These are phyloP conservation scores for Sitophilus oryzae DNA, from an alignment of 1,140 invertebrate genomes.

Conservation along the genomic window DNA sequence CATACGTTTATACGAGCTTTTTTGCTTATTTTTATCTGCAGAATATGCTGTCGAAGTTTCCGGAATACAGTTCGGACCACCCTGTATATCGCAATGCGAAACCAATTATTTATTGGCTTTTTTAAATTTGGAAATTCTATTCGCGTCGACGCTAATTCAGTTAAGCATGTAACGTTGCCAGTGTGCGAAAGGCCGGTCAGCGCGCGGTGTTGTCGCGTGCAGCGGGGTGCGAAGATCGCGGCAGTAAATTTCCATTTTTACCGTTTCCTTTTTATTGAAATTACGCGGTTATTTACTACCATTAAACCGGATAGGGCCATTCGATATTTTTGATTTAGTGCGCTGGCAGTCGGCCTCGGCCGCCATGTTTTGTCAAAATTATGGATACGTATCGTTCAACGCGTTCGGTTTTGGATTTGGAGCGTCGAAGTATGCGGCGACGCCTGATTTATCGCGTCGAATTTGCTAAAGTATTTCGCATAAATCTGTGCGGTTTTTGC, in stretches of 20 bases:
- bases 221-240: constrained; percentile 25
- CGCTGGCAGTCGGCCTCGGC: constrained; percentile 17
- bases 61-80: too few species aligned
- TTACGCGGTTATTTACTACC: constrained; percentile 31
- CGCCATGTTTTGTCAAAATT: constrained; percentile 25
- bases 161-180: too few species aligned
- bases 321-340: constrained; percentile 32
- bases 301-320: constrained; percentile 28
- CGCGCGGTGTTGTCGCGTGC: constrained; percentile 13
- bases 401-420: constrained; percentile 21
- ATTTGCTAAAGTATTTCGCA: constrained; percentile 15
- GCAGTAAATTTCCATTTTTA: constrained; percentile 30
- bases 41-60: too few species aligned
- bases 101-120: too few species aligned
- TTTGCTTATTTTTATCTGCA: too few species aligned
- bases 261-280: constrained; percentile 32
- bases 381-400: constrained; percentile 24
- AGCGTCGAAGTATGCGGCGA: constrained; percentile 17
- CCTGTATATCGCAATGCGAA: too few species aligned
- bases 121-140: too few species aligned
- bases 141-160: too few species aligned
- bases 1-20: too few species aligned
- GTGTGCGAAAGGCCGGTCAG: too few species aligned
- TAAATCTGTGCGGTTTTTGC: constrained; percentile 19
- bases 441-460: constrained; percentile 11